Evolutionary conservation across 2,113 vertebrate genomes (phyloP).

Genomic region (Equus przewalskii): DNA sequence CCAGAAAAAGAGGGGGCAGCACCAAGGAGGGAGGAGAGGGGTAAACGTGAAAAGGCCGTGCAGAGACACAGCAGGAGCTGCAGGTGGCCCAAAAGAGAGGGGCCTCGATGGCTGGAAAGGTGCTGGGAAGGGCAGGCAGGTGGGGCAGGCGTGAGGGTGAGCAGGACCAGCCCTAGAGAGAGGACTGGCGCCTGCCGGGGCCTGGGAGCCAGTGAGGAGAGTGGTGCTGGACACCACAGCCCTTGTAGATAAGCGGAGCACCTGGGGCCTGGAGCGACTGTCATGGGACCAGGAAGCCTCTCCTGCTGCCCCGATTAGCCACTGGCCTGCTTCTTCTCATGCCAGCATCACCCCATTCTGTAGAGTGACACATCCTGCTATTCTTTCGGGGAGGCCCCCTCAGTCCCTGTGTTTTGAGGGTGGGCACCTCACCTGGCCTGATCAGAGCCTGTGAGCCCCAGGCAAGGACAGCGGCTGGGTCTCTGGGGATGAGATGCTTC

Average conservation of each 20-base stretch:
- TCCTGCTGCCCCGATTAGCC: no score
- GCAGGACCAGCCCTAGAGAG: no score
- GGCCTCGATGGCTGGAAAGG: background rate
- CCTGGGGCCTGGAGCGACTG: background rate
- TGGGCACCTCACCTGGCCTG: background rate
- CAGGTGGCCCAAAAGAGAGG: background rate
- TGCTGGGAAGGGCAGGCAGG: background rate
- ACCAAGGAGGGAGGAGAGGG: background rate
- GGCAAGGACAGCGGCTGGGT: background rate
- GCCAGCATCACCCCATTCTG: background rate
- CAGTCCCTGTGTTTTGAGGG: background rate
- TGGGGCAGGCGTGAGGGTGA: background rate
- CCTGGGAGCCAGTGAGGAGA: background rate
- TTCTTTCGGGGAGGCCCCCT: background rate
- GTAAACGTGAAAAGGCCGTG: background rate
- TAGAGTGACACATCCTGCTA: no score
- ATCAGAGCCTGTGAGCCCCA: background rate
- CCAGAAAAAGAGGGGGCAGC: background rate
- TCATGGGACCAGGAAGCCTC: background rate
- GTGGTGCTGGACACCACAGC: background rate
- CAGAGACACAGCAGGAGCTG: background rate
- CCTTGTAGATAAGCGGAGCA: background rate
- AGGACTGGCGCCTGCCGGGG: no score
- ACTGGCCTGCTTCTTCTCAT: background rate
- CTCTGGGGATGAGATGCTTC: background rate